Conservation (phyloP, 1,140 invertebrate genomes). For the Palaemon carinicauda region DNA sequence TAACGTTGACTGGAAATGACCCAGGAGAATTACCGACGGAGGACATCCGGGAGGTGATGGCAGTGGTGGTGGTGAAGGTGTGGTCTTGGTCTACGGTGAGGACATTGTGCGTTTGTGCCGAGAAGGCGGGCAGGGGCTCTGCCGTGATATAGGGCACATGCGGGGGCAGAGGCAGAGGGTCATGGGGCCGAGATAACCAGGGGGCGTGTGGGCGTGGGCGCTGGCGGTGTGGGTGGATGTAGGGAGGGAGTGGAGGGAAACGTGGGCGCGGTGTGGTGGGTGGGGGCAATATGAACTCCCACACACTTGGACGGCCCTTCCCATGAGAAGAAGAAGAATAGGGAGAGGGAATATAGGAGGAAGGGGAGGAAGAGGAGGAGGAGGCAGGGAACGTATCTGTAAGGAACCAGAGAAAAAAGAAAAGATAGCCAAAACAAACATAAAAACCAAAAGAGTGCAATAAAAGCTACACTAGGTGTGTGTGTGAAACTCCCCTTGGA, state of each 20-base stretch:
- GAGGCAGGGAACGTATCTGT: slow-evolving; percentile 60
- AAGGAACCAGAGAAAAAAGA: slow-evolving; percentile 60
- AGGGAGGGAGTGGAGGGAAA: slow-evolving; percentile 31
- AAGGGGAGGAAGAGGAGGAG: slow-evolving; percentile 49
- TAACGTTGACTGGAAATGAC: slow-evolving; percentile 60
- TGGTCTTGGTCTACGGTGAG: slow-evolving; percentile 53
- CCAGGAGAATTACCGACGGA: slow-evolving; percentile 57
- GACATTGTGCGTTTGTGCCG: slow-evolving; percentile 60
- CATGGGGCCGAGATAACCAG: slow-evolving; percentile 15
- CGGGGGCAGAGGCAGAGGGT: slow-evolving; percentile 20
- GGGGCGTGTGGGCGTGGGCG: slow-evolving; percentile 32
- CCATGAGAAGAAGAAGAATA: slow-evolving; percentile 36
- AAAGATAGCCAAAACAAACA: slow-evolving; percentile 55
- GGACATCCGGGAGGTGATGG: slow-evolving; percentile 17
- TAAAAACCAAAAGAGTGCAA: slow-evolving; percentile 51
- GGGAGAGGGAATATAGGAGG: slow-evolving; percentile 57
- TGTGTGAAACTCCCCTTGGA: neutral
- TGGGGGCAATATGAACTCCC: slow-evolving; percentile 51
- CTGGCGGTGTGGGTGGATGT: slow-evolving; percentile 24
- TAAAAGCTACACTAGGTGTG: slow-evolving; percentile 47
- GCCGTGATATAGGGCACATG: slow-evolving; percentile 54
- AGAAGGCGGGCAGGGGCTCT: slow-evolving; percentile 52
- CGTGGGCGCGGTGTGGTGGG: slow-evolving; percentile 45
- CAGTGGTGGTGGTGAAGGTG: slow-evolving; percentile 25
- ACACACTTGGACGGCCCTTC: slow-evolving; percentile 43